A percentile compares a stretch with the other conserved stretches of the same genome.
These are phyloP conservation scores for Rhipidura dahli DNA, from an alignment of 2,113 vertebrate species.

Conservation along the genomic window DNA sequence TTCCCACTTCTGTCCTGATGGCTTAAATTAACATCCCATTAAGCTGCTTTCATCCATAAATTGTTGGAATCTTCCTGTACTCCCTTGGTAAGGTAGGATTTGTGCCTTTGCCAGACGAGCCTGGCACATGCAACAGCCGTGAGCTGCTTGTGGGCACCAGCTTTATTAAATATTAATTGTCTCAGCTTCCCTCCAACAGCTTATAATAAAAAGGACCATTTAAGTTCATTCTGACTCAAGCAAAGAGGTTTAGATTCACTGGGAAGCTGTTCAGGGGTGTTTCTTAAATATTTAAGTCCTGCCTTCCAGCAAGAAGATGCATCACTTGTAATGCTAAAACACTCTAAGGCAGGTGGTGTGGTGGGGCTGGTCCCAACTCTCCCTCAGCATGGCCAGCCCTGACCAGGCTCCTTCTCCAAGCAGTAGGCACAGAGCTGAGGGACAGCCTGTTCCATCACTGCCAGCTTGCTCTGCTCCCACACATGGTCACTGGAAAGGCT, in stretches of 20 bases:
- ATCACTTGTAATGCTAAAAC: background rate
- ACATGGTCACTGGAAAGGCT: background rate
- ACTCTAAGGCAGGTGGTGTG: background rate
- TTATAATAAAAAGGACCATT: constrained; percentile 20
- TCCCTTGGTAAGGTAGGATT: background rate
- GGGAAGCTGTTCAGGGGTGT: background rate
- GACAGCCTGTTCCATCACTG: background rate
- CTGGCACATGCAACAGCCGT: background rate
- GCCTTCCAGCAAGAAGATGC: background rate
- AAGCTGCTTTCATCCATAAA: background rate
- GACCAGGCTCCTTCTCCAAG: background rate
- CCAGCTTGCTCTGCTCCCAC: background rate
- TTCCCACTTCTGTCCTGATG: background rate
- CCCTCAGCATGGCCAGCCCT: background rate
- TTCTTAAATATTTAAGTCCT: background rate
- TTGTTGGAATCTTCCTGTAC: background rate
- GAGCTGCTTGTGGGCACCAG: background rate
- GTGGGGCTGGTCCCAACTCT: background rate
- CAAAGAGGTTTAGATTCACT: background rate
- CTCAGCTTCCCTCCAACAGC: background rate
- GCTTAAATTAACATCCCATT: background rate
- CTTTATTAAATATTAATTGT: constrained; percentile 12
- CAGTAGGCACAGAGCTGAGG: background rate
- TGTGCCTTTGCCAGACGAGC: background rate
- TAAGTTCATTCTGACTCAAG: background rate